Conservation (phyloP, 2,113 vertebrate species). For the Clinocottus analis region DNA sequence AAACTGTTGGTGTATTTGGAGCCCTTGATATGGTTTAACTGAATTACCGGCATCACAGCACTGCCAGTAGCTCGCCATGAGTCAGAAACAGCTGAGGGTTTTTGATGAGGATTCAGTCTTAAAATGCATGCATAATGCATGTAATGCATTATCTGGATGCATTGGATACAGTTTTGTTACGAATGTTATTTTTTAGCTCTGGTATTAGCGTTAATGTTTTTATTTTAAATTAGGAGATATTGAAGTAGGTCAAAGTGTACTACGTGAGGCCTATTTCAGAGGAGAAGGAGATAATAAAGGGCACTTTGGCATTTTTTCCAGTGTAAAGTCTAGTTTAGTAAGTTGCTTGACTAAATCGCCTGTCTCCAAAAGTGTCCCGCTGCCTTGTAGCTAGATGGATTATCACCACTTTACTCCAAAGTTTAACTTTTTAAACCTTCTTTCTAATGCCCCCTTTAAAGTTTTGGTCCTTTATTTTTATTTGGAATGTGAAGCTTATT, state of each 20-base stretch:
- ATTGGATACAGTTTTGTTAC: neutral
- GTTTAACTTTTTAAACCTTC: slow-evolving; percentile 44
- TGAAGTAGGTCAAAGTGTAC: slow-evolving; percentile 7
- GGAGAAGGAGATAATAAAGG: neutral
- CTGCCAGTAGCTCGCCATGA: neutral
- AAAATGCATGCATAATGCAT: neutral
- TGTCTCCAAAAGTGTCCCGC: slow-evolving; percentile 1
- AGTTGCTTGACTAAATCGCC: neutral
- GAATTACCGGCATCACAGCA: slow-evolving; percentile 37
- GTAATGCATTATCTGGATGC: neutral
- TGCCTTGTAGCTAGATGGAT: slow-evolving; percentile 36
- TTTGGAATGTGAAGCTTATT: slow-evolving; percentile 46
- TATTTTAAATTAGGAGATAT: neutral
- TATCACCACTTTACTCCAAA: slow-evolving; percentile 27
- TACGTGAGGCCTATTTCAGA: neutral
- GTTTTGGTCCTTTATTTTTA: slow-evolving; percentile 20
- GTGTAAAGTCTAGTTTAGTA: neutral
- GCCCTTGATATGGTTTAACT: slow-evolving; percentile 38
- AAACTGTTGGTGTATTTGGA: slow-evolving; percentile 50
- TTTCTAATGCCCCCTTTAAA: slow-evolving; percentile 27
- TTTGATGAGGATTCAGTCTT: neutral
- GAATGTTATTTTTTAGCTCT: no score
- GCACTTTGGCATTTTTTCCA: no score
- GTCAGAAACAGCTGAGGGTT: neutral
- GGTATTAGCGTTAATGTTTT: no score